Base-by-base conservation (phyloP, 1,140 invertebrate species). In the Drosophila bipectinata region DNA sequence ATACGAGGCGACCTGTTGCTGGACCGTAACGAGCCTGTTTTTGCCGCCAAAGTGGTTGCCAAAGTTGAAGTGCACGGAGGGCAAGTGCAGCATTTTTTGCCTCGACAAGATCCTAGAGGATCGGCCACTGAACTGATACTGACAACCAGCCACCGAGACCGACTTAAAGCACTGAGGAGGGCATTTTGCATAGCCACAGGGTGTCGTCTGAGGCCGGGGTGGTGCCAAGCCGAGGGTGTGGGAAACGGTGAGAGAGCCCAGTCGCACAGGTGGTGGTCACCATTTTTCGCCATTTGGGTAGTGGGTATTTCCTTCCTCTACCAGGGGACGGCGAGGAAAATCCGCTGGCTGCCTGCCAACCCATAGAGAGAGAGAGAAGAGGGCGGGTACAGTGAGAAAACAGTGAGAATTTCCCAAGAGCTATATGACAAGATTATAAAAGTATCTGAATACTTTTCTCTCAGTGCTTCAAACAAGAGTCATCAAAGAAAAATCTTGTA, bases 401-500 rank as follows among this genome's bases (percentile, higher is more conserved):
- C 15, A 15, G 15, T 15, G 15, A 15, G 15, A 44, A 15, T 41
- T 41, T 21, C 21, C 3, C 21, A 21, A 37, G 7, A 3, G 1
- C 2, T n/a, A 10, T 1, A 37, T 14, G n/a, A 30, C 62, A 39
- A 48, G 45, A n/a, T 45, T 1, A 14, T 47, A 6, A 28, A 6
- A 5, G 26, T 37, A 1, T 4, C 1, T 0, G 1, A 32, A 0
- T 0, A 1, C 26, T 47, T 64, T 54, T 34, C n/a, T 48, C n/a
- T 32, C 10, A 1, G 51, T 69, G 52, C 30, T 58, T 32, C 18
- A 18, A 18, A 3, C 10, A 45, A 60, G 58, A 87, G 64, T 85
- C 82, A 82, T 87, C 74, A 78, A 82, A 62, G 78, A 64, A 69
- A 73, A 68, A 82, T 82, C 82, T 87, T 87, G 78, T 85, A 85